A percentile compares a stretch with the other conserved stretches of the same genome.
phyloP scores from a whole-genome alignment of 2,113 vertebrate species.

The Scytalopus superciliaris region DNA sequence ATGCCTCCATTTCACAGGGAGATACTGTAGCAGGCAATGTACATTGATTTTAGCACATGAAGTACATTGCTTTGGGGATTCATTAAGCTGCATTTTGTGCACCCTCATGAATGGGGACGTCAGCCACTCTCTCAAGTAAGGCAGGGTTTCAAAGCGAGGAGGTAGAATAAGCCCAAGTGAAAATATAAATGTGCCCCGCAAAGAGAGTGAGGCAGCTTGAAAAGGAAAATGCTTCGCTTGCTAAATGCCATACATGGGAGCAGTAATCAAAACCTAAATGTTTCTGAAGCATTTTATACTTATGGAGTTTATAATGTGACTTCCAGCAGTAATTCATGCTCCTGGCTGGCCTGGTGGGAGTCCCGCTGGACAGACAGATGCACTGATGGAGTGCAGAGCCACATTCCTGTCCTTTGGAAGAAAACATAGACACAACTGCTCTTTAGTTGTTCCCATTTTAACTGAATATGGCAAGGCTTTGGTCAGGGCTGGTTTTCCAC shows the following conservation, averaged over 20 bases:
- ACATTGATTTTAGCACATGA: conserved; percentile 54
- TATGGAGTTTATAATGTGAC: not conserved
- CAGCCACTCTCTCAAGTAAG: conserved; percentile 31
- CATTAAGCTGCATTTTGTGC: conserved; percentile 55
- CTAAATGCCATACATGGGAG: not conserved
- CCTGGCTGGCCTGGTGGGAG: not conserved
- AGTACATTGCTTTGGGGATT: conserved; percentile 27
- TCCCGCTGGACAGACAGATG: not conserved
- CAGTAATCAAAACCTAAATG: not conserved
- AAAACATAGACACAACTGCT: accelerated
- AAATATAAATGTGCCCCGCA: not conserved
- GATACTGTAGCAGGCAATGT: conserved; percentile 36
- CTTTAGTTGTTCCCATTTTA: not conserved
- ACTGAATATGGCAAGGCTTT: not conserved
- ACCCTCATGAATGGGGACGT: conserved; percentile 8
- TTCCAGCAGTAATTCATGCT: not conserved
- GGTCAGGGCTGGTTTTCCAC: not conserved
- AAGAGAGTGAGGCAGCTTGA: not conserved
- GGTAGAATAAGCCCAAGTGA: conserved; percentile 16
- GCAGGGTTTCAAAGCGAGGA: not conserved
- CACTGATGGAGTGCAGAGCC: not conserved
- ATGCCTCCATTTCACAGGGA: conserved; percentile 49
- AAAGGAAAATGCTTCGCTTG: conserved; percentile 19
- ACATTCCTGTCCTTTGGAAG: not conserved
- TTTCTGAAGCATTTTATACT: not conserved